phyloP scores from a whole-genome alignment of 2,888 invertebrate species.

The Vandiemenella viatica region DNA sequence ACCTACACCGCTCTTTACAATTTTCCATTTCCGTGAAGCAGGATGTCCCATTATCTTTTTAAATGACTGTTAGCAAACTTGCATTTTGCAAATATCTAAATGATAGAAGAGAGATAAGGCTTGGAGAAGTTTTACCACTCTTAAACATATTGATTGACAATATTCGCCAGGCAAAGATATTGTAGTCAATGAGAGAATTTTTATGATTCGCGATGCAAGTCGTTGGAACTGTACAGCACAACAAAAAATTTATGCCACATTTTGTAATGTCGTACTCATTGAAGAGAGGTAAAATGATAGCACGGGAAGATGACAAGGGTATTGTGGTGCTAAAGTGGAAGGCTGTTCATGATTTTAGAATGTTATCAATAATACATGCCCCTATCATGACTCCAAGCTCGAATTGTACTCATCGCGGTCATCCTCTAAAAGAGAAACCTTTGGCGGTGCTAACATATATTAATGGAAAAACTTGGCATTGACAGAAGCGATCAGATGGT shows the following conservation, averaged over 20 bases:
- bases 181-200: constrained; percentile 18
- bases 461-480: neutral
- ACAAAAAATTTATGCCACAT: neutral
- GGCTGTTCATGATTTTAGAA: constrained; percentile 22
- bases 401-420: neutral
- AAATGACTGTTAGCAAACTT: too few species aligned
- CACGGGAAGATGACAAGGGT: too few species aligned
- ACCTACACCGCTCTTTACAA: too few species aligned
- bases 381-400: constrained; percentile 17
- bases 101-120: too few species aligned
- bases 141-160: constrained; percentile 13
- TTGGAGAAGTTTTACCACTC: constrained; percentile 15
- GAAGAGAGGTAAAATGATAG: constrained; percentile 16
- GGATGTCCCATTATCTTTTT: too few species aligned
- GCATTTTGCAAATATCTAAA: too few species aligned
- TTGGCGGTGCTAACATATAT: neutral
- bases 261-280: neutral
- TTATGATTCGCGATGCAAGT: neutral
- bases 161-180: constrained; percentile 16
- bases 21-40: too few species aligned
- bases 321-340: constrained; percentile 23
- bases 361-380: constrained; percentile 23
- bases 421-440: neutral
- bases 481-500: neutral
- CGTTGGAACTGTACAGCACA: neutral